phyloP scores from a whole-genome alignment of 2,797 vertebrate genomes.

The Enteromius radiatus region DNA sequence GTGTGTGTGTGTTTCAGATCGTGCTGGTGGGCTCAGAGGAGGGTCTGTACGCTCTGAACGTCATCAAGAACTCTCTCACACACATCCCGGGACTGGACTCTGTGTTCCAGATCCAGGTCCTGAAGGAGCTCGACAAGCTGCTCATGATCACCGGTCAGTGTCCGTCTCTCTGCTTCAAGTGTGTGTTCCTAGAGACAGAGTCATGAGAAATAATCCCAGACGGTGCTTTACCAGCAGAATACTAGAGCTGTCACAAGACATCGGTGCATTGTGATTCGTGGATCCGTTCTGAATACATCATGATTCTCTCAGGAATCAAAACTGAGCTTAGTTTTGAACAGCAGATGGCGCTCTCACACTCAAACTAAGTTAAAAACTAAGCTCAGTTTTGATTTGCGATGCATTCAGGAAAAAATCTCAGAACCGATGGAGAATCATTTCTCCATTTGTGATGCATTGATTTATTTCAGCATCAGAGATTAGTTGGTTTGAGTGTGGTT shows the following conservation, averaged over 20 bases:
- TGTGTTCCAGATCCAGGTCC: constrained; percentile 96
- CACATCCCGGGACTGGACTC: constrained; percentile 94
- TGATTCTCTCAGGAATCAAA: too few species aligned
- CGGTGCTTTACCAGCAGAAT: background rate
- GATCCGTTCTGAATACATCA: background rate
- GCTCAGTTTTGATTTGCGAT: too few species aligned
- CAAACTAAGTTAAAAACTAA: too few species aligned
- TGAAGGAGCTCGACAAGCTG: constrained; percentile 97
- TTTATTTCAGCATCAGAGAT: background rate
- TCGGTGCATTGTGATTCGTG: background rate
- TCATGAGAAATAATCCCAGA: background rate
- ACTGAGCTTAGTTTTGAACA: too few species aligned
- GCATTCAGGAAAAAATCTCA: too few species aligned
- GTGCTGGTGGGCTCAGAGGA: constrained; percentile 98
- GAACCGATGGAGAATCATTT: too few species aligned
- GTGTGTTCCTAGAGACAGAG: background rate
- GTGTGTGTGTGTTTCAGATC: constrained; percentile 76
- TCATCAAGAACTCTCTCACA: constrained; percentile 96
- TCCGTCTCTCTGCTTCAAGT: background rate
- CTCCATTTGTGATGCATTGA: too few species aligned
- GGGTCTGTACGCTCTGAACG: constrained; percentile 95
- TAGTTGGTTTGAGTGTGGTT: background rate
- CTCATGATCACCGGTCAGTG: constrained; percentile 95
- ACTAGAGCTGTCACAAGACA: background rate
- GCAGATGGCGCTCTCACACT: too few species aligned